Base-by-base conservation (phyloP, 35 echinoderm and acorn worm species). In the Strongylocentrotus purpuratus region DNA sequence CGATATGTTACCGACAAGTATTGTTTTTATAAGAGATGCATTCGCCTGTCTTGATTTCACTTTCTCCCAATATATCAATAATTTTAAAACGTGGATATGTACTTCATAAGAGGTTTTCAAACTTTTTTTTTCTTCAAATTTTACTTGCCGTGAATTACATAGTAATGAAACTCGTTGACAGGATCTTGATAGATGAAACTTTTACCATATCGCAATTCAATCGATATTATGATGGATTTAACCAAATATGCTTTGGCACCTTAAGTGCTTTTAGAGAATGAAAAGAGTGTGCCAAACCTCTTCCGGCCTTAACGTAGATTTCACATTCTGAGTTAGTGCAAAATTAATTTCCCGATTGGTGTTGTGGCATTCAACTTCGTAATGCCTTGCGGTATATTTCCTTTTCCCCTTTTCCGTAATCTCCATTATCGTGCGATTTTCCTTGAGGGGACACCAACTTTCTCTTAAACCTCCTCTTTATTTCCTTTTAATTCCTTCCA, bases 361-460 rank as follows among this genome's bases (percentile, higher is more conserved):
- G 20, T 28, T 78, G 65, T 78, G 65, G 65, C 65, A 78, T 78
- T 78, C 65, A 28, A 4, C 33, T 46, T 32, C 3, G 32, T 0
- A 2, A 41, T 46, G 45, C 87, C 87, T 89, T 15, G 20, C 87
- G 87, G 32, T 18, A 89, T 18, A 89, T 89, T 89, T 45, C 45
- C 87, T 10, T 45, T 89, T 45, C 65, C 20, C 20, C 87, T 15
- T 89, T 87, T 89, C 87, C 33, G 87, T 45, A 89, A 89, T 89
- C 87, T 89, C 87, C 87, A 89, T 89, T 89, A 89, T 89, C 33
- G 32, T 13, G 20, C 33, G 87, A 89, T 89, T 89, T 4, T 89
- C 87, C 87, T 89, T 8, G 2, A 25, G 87, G 87, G 20, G 87
- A 45, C 87, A 88, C 87, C 32, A 89, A 13, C 32, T 85, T 31